These are phyloP conservation scores for Ctenicera cuprea DNA, from an alignment of 2,888 invertebrate genomes.

Conservation along the genomic window DNA sequence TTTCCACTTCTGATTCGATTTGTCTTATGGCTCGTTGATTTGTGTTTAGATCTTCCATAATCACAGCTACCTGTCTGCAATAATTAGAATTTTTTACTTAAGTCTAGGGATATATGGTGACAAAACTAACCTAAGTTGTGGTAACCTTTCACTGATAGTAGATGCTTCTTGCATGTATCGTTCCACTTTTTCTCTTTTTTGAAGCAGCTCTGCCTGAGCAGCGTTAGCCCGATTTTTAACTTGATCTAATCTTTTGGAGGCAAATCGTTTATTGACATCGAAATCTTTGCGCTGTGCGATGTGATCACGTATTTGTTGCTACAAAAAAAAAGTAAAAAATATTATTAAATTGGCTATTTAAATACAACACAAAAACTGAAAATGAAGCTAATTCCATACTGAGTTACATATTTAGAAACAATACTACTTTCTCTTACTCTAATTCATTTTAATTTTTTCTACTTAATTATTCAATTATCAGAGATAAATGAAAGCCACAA, in stretches of 20 bases:
- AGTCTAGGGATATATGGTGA: background rate
- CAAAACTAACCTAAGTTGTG: conserved; percentile 72
- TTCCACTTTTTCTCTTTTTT: conserved; percentile 71
- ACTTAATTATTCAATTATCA: too few relatives aligned
- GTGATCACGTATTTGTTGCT: conserved; percentile 74
- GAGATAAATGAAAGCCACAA: too few relatives aligned
- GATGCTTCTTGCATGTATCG: conserved; percentile 72
- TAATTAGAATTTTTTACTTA: conserved; percentile 10
- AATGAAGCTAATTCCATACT: too few relatives aligned
- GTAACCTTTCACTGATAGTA: conserved; percentile 72
- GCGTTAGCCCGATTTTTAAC: conserved; percentile 58
- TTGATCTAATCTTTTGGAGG: conserved; percentile 61
- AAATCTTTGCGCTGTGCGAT: conserved; percentile 70
- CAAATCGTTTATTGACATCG: conserved; percentile 62
- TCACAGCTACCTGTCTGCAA: conserved; percentile 62
- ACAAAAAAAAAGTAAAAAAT: conserved; percentile 47
- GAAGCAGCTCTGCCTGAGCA: conserved; percentile 58
- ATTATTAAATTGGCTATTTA: conserved; percentile 2
- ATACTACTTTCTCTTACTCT: too few relatives aligned
- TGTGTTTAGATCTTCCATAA: conserved; percentile 71
- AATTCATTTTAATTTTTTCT: too few relatives aligned
- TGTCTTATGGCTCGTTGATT: conserved; percentile 71
- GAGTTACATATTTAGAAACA: too few relatives aligned
- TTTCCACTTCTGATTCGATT: conserved; percentile 69
- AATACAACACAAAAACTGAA: too few relatives aligned